These are phyloP conservation scores for Herpailurus yagouaroundi DNA, from an alignment of 2,113 vertebrate species.

Conservation along the genomic window DNA sequence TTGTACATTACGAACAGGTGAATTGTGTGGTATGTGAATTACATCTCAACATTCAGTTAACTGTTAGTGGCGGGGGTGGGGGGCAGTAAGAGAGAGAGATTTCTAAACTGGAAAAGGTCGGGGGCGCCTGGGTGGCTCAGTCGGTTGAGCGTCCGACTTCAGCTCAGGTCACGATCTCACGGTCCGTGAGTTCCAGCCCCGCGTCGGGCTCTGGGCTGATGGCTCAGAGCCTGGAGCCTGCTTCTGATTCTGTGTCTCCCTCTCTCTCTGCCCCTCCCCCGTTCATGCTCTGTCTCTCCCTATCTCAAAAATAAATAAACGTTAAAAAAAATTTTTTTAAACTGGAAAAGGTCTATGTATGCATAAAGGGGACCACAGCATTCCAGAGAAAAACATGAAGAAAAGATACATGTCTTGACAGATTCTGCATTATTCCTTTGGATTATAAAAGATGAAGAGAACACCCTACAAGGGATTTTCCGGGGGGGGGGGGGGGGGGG, in stretches of 20 bases:
- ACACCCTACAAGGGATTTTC: neutral
- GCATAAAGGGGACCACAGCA: neutral
- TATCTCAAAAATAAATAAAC: no score
- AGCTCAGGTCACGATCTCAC: no score
- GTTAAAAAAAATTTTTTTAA: neutral
- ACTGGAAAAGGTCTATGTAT: neutral
- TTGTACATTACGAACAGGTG: neutral
- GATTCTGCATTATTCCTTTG: neutral
- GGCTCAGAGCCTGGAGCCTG: no score
- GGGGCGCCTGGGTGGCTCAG: no score
- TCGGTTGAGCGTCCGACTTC: no score
- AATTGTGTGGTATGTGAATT: neutral
- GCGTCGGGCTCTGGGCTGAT: no score
- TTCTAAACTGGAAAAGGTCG: neutral
- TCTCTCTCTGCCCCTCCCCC: no score
- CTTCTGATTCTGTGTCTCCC: no score
- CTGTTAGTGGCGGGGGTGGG: neutral
- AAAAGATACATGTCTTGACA: neutral
- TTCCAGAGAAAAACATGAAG: neutral
- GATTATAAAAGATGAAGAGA: neutral
- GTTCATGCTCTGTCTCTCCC: no score
- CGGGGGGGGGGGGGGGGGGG: fast-evolving
- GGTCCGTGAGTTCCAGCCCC: no score
- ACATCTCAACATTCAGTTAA: neutral
- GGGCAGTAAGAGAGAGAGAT: neutral